These are phyloP conservation scores for Sander vitreus DNA, from an alignment of 2,113 vertebrate genomes.

Conservation along the genomic window DNA sequence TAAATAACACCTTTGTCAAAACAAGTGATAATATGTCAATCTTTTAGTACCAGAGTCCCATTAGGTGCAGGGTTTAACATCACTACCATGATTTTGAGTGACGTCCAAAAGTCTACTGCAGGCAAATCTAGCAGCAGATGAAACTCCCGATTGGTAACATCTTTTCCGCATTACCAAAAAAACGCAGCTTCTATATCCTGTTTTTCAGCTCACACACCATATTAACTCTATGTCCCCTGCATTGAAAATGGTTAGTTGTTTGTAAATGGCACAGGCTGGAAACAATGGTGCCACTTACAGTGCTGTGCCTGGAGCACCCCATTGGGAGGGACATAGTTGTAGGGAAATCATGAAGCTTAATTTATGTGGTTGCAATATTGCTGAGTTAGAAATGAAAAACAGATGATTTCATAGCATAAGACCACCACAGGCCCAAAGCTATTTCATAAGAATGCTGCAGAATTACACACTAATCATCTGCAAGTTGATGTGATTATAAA, in stretches of 20 bases:
- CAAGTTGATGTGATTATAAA: slow-evolving; percentile 32
- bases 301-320: slow-evolving; percentile 30
- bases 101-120: not conserved
- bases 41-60: not conserved
- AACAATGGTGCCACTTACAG: slow-evolving; percentile 67
- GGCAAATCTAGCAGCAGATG: slow-evolving; percentile 40
- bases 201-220: slow-evolving; percentile 30
- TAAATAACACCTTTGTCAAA: not conserved
- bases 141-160: slow-evolving; percentile 38
- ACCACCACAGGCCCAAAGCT: slow-evolving; percentile 28
- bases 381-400: slow-evolving; percentile 75
- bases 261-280: slow-evolving; percentile 53
- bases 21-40: not conserved
- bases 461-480: slow-evolving; percentile 22
- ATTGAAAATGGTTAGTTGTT: slow-evolving; percentile 29
- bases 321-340: slow-evolving; percentile 58
- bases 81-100: slow-evolving; percentile 20
- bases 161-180: slow-evolving; percentile 29
- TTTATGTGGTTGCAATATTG: slow-evolving; percentile 73
- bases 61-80: slow-evolving; percentile 5
- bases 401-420: slow-evolving; percentile 69
- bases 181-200: not conserved
- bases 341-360: slow-evolving; percentile 62
- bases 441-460: slow-evolving; percentile 34
- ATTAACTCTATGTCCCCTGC: slow-evolving; percentile 41